Conservation (phyloP, 37 sponge, comb jelly and placozoan species). For the Chondrilla cf. caribensis region DNA sequence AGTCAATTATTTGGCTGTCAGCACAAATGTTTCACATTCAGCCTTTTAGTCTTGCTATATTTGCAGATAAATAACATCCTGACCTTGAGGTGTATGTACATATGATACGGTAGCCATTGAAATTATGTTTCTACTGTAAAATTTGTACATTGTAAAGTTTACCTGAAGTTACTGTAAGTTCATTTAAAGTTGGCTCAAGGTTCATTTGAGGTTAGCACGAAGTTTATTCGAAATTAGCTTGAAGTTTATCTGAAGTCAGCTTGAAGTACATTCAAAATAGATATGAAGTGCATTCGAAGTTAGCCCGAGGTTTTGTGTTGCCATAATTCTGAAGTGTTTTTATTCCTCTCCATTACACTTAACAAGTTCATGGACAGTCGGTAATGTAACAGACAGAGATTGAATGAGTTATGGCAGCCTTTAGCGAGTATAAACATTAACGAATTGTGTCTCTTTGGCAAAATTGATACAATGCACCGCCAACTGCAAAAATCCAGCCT, state of each 20-base stretch:
- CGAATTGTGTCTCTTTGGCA: slow-evolving; percentile 15
- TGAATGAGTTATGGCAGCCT: slow-evolving; percentile 2
- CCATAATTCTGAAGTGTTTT: background rate
- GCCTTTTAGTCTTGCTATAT: too few species aligned
- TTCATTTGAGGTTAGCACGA: slow-evolving; percentile 8
- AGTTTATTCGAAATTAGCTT: background rate
- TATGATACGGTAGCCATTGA: slow-evolving; percentile 11
- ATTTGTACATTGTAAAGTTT: slow-evolving; percentile 11
- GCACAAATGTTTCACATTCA: too few species aligned
- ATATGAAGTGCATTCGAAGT: too few species aligned
- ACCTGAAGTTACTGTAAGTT: slow-evolving; percentile 4
- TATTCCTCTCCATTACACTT: background rate
- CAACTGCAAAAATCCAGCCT: slow-evolving; percentile 1
- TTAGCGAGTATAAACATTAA: slow-evolving; percentile 13
- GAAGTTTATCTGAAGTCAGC: background rate
- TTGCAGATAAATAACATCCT: too few species aligned
- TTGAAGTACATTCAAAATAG: background rate
- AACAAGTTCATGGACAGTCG: too few species aligned
- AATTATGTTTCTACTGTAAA: slow-evolving; percentile 13
- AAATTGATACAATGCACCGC: slow-evolving; percentile 13
- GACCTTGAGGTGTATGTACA: too few species aligned
- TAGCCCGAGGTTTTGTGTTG: background rate
- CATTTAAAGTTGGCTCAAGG: background rate
- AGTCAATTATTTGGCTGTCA: too few species aligned
- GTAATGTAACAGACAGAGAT: background rate